These are phyloP conservation scores for Diachrysia chrysitis DNA, from an alignment of 2,888 invertebrate species.

Conservation along the genomic window DNA sequence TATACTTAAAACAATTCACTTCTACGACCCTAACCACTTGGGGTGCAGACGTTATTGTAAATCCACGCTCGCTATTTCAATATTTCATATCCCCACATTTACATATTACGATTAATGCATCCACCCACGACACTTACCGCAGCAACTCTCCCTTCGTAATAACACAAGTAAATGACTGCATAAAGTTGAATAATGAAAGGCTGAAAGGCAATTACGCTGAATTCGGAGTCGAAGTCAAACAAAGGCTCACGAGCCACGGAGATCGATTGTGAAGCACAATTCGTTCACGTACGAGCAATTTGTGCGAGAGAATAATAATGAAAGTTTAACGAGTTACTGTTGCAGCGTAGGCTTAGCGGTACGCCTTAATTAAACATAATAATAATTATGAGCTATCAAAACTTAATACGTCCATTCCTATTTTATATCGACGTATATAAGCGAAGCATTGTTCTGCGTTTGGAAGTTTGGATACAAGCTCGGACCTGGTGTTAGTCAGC, in stretches of 20 bases:
- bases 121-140: slow-evolving; percentile 86
- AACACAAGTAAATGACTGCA: slow-evolving; percentile 89
- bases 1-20: slow-evolving; percentile 65
- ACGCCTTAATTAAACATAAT: slow-evolving; percentile 83
- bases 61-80: slow-evolving; percentile 82
- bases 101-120: slow-evolving; percentile 89
- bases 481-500: slow-evolving; percentile 64
- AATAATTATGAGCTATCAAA: slow-evolving; percentile 80
- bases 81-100: slow-evolving; percentile 86
- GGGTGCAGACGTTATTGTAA: slow-evolving; percentile 73
- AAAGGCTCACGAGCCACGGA: slow-evolving; percentile 82
- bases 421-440: slow-evolving; percentile 66
- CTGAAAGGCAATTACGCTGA: slow-evolving; percentile 89
- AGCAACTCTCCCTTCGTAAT: slow-evolving; percentile 86
- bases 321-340: slow-evolving; percentile 86
- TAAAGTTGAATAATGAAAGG: slow-evolving; percentile 89
- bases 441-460: slow-evolving; percentile 70
- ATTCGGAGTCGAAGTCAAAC: slow-evolving; percentile 88
- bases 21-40: slow-evolving; percentile 56
- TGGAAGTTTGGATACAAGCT: slow-evolving; percentile 65
- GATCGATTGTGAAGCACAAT: slow-evolving; percentile 86
- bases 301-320: slow-evolving; percentile 86
- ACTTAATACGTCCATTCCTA: slow-evolving; percentile 66
- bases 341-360: slow-evolving; percentile 70
- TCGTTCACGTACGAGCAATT: slow-evolving; percentile 88